A percentile compares a stretch with the other conserved stretches of the same genome.
Conservation (phyloP, 2,113 vertebrate genomes). For the Proteles cristata region DNA sequence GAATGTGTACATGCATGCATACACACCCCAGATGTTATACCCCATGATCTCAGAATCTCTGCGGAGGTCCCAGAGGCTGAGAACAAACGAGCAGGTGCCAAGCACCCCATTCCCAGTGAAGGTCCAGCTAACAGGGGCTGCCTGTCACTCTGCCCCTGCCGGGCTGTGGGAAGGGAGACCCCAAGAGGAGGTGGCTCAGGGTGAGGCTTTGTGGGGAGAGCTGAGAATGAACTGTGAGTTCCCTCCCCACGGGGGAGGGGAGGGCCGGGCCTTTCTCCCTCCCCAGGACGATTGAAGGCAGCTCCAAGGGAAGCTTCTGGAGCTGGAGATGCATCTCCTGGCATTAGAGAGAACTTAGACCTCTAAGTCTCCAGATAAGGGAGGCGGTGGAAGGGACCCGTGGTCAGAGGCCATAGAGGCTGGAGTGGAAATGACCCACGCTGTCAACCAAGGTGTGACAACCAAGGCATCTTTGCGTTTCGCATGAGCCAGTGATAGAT, state of each 20-base stretch:
- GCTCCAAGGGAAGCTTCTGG: background rate
- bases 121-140: background rate
- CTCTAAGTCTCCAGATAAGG: background rate
- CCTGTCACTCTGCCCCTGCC: background rate
- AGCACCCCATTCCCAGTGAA: background rate
- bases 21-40: background rate
- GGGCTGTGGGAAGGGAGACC: background rate
- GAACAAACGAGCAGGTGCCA: background rate
- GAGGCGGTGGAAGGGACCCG: background rate
- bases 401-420: background rate
- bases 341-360: background rate
- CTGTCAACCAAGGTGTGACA: too few relatives aligned
- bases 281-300: background rate
- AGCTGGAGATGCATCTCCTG: background rate
- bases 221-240: background rate
- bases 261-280: background rate
- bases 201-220: too few relatives aligned
- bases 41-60: background rate
- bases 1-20: background rate
- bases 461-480: background rate
- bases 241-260: background rate
- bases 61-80: background rate
- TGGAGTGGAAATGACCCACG: background rate
- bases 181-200: background rate
- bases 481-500: background rate